Percentiles rank a stretch among this genome's conserved stretches.
phyloP scores from a whole-genome alignment of 2,888 invertebrate species.

The Mechanitis messenoides region DNA sequence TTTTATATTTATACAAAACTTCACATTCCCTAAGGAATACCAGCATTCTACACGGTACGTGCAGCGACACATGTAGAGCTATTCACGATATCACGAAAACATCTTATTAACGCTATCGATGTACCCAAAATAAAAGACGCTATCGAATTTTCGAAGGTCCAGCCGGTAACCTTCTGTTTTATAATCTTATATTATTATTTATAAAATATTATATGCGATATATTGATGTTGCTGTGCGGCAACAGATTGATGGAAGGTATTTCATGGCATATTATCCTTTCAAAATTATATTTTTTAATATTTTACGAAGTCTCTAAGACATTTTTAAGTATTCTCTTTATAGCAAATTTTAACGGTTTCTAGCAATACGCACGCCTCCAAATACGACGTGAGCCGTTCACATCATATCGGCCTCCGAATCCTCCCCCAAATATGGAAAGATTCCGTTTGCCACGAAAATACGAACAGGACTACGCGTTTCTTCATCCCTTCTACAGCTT shows the following conservation, averaged over 20 bases:
- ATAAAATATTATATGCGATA: too few species aligned
- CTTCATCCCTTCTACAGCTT: conserved; percentile 52
- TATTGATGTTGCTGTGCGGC: too few species aligned
- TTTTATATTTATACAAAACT: too few species aligned
- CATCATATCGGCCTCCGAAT: conserved; percentile 40
- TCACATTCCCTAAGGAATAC: conserved; percentile 43
- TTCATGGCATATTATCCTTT: too few species aligned
- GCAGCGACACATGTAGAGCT: conserved; percentile 58
- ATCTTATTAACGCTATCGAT: conserved; percentile 40
- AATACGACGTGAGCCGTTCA: conserved; percentile 40
- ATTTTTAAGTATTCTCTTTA: background rate
- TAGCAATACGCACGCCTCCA: conserved; percentile 47
- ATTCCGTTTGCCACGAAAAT: conserved; percentile 53
- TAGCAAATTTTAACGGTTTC: background rate
- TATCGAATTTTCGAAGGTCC: conserved; percentile 43
- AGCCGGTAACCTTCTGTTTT: conserved; percentile 39
- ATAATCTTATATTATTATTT: too few species aligned
- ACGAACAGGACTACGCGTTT: conserved; percentile 50
- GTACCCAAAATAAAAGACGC: conserved; percentile 50
- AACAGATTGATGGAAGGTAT: too few species aligned
- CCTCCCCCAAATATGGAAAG: conserved; percentile 43
- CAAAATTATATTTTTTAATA: too few species aligned
- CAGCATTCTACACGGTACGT: conserved; percentile 56
- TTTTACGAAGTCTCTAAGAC: too few species aligned
- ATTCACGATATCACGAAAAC: conserved; percentile 50